A percentile compares a stretch with the other conserved stretches of the same genome.
Conservation (phyloP, 2,113 vertebrate genomes). For the Ia io region DNA sequence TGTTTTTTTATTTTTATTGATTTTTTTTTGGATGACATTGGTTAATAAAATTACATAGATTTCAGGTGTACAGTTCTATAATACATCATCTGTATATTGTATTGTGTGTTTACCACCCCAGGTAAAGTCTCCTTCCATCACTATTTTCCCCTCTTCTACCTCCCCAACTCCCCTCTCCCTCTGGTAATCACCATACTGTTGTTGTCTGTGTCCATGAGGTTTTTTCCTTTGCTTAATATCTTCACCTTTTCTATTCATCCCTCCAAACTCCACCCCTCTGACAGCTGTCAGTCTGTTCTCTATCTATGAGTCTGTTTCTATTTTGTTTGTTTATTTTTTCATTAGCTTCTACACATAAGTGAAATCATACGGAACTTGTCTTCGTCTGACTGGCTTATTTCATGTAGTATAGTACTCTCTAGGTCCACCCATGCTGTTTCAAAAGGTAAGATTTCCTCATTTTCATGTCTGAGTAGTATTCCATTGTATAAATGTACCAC, state of each 20-base stretch:
- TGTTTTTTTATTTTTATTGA: neutral
- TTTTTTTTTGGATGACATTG: neutral
- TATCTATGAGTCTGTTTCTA: neutral
- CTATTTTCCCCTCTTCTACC: neutral
- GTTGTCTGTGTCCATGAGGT: neutral
- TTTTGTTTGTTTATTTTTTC: neutral
- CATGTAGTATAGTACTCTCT: neutral
- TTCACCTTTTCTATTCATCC: neutral
- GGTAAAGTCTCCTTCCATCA: neutral
- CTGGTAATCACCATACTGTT: neutral
- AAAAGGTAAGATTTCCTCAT: neutral
- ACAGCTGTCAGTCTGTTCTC: neutral
- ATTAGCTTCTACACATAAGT: neutral
- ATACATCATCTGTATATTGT: neutral
- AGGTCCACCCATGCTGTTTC: neutral
- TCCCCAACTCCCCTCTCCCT: neutral
- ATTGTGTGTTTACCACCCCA: neutral
- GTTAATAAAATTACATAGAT: neutral
- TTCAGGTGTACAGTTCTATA: neutral
- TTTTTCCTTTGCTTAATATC: neutral
- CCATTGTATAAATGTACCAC: neutral
- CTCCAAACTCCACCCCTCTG: neutral
- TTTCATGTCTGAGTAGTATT: neutral
- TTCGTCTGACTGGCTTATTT: neutral
- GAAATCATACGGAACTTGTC: neutral